These are phyloP conservation scores for Vollenhovia emeryi DNA, from an alignment of 1,140 invertebrate species.

Conservation along the genomic window DNA sequence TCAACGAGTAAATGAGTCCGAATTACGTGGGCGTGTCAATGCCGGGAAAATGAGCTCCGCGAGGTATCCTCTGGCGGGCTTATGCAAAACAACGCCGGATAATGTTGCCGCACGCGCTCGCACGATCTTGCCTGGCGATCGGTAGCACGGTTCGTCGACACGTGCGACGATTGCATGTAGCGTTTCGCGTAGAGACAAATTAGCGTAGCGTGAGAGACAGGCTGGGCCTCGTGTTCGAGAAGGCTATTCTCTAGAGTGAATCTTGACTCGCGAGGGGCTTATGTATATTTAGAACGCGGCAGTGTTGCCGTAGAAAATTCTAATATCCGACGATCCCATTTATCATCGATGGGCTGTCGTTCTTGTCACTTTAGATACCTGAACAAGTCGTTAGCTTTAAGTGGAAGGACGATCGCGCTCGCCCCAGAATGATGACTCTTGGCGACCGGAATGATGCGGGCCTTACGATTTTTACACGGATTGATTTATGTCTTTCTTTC, in stretches of 20 bases:
- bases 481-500: neutral
- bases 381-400: slow-evolving; percentile 5
- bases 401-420: neutral
- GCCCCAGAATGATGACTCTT: neutral
- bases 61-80: slow-evolving; percentile 72
- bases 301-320: slow-evolving; percentile 3
- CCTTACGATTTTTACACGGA: neutral
- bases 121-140: neutral
- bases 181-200: neutral
- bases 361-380: slow-evolving; percentile 14
- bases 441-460: neutral
- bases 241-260: neutral
- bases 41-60: slow-evolving; percentile 77
- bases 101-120: slow-evolving; percentile 37
- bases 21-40: slow-evolving; percentile 84
- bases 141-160: slow-evolving; percentile 45
- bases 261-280: neutral
- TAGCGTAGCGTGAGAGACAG: neutral
- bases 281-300: neutral
- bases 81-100: slow-evolving; percentile 73
- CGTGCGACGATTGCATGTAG: slow-evolving; percentile 24
- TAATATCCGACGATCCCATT: neutral
- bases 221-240: neutral
- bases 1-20: slow-evolving; percentile 83
- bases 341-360: slow-evolving; percentile 18